phyloP scores from a whole-genome alignment of 2,113 vertebrate genomes.

The Cebidichthys violaceus region DNA sequence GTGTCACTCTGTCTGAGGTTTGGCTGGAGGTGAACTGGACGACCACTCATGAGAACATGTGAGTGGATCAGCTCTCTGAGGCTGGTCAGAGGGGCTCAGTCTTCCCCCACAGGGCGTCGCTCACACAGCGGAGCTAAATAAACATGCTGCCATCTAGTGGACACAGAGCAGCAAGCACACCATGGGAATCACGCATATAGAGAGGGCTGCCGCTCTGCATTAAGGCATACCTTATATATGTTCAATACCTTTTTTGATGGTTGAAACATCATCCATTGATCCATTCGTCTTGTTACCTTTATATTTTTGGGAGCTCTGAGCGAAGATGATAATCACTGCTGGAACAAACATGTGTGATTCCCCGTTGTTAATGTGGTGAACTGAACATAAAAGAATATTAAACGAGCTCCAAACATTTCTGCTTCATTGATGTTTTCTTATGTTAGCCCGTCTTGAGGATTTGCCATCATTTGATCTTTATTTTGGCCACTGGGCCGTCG shows the following conservation, averaged over 20 bases:
- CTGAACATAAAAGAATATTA: conserved; percentile 27
- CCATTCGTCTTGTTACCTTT: background rate
- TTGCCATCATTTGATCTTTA: no score
- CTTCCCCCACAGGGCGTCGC: background rate
- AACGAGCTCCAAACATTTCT: conserved; percentile 17
- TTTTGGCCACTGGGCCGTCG: background rate
- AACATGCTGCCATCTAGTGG: conserved; percentile 75
- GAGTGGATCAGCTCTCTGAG: conserved; percentile 50
- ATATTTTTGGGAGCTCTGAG: conserved; percentile 43
- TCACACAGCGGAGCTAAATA: background rate
- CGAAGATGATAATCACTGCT: conserved; percentile 28
- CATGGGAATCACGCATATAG: background rate
- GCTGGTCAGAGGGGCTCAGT: conserved; percentile 18
- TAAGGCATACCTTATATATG: background rate
- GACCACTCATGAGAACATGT: conserved; percentile 35
- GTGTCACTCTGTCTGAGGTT: conserved; percentile 14
- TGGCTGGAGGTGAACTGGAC: conserved; percentile 33
- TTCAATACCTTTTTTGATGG: background rate
- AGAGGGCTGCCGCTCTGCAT: background rate
- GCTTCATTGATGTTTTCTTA: conserved; percentile 13
- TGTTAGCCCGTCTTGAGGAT: background rate
- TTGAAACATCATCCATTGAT: background rate
- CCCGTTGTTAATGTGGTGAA: conserved; percentile 10
- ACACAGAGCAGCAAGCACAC: background rate
- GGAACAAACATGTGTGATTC: background rate